Percentiles rank a stretch among this genome's conserved stretches.
Conservation (phyloP, 2,888 invertebrate genomes). For the Formica aserva region DNA sequence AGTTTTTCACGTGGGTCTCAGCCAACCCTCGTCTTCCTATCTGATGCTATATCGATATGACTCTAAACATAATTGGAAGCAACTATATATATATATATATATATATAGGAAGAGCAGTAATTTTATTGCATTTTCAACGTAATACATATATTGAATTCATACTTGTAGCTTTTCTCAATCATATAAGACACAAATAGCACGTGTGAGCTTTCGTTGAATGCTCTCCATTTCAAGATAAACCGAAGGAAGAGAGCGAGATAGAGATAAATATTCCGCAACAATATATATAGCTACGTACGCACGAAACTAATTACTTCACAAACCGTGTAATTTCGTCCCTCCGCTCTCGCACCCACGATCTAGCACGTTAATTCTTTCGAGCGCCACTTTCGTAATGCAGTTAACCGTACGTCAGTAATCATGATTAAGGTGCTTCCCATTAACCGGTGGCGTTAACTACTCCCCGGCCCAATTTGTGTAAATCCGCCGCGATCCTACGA, state of each 20-base stretch:
- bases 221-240: background rate
- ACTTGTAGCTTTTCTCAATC: background rate
- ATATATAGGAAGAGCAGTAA: background rate
- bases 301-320: constrained; percentile 39
- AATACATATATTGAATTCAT: background rate
- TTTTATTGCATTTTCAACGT: background rate
- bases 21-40: constrained; percentile 37
- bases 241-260: background rate
- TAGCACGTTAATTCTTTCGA: constrained; percentile 46
- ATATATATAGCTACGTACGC: constrained; percentile 19
- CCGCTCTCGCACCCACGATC: constrained; percentile 40
- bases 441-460: constrained; percentile 51
- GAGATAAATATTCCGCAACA: background rate
- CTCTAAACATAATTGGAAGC: background rate
- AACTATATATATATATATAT: background rate
- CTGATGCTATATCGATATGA: background rate
- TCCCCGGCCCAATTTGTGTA: constrained; percentile 50
- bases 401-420: constrained; percentile 50
- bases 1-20: constrained; percentile 61
- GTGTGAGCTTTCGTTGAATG: background rate
- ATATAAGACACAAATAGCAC: background rate
- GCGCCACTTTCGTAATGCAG: constrained; percentile 40
- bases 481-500: constrained; percentile 46
- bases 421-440: constrained; percentile 53
- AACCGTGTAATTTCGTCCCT: constrained; percentile 49